Base-by-base conservation (phyloP, 2,888 invertebrate species). In the Drosophila quinaria region DNA sequence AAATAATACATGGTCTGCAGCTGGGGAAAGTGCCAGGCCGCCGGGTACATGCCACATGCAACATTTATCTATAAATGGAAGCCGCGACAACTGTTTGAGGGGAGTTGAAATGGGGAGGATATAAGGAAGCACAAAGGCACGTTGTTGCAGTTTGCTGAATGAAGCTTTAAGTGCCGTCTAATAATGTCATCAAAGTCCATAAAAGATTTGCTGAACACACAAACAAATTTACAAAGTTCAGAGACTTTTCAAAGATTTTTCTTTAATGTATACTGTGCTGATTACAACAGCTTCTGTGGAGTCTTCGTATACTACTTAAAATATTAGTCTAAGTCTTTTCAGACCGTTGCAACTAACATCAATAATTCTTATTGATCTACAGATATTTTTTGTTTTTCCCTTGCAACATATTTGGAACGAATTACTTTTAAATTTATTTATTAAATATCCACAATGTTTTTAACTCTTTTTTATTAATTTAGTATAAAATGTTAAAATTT, bases 11-110 rank as follows among this genome's bases (percentile, higher is more conserved):
- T 59, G 61, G 37, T 58, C 54, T 52, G 60, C 56, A 66, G 66
- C 56, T 56, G 61, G 67, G 73, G 67, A 77, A 83, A 77, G 80
- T 70, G 77, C 52, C 61, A 67, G 78, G 61, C 70, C 70, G 61
- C 69, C 67, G 70, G 88, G 75, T 86, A 85, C 73, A 77, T 80
- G 86, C 74, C 80, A 67, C 61, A 66, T 88, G 35, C 50, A 79
- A 85, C 87, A 83, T 83, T 87, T 83, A 88, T 83, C 83, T 88
- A 82, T 85, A 81, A 79, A 85, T 78, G 80, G 74, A 87, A 77
- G 77, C 74, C 80, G 83, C 74, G 77, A 74, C 80, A 87, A 79
- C 80, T 35, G 39, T 4, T 3, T 33, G 33, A 11, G 3, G 10
- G 4, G 3, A 4, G 33, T 11, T 2, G n/a, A n/a, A 3, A 9